Evolutionary conservation across 2,113 vertebrate species (phyloP).

Genomic region (Aphelocoma coerulescens): DNA sequence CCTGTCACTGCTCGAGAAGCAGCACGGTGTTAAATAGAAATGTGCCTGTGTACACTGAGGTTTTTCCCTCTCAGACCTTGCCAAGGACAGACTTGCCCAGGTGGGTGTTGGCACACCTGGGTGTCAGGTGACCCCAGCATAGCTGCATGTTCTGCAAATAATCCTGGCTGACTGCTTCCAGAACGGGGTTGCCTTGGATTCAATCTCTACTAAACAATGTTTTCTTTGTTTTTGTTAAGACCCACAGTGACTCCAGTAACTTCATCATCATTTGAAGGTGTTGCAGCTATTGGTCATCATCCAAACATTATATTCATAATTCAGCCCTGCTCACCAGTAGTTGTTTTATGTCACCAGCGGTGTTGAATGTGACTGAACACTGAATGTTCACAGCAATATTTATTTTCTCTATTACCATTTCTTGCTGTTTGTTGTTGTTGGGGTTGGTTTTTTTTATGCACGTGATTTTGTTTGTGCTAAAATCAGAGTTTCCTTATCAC

Average conservation of each 20-base stretch:
- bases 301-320: not conserved
- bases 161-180: not conserved
- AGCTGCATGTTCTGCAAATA: not conserved
- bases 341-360: not conserved
- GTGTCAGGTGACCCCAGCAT: not conserved
- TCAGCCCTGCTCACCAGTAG: not conserved
- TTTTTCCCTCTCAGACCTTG: not conserved
- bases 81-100: not conserved
- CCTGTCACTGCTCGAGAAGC: not conserved
- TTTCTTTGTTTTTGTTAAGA: not conserved
- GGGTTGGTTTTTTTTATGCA: not conserved
- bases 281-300: not conserved
- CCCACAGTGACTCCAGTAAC: not conserved
- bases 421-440: not conserved
- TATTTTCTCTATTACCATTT: not conserved
- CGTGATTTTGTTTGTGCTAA: not conserved
- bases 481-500: not conserved
- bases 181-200: not conserved
- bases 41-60: accelerated
- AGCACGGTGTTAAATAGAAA: not conserved
- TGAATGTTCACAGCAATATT: not conserved
- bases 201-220: not conserved
- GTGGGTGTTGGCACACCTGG: not conserved
- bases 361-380: not conserved
- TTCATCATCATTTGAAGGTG: not conserved